Percentiles rank a stretch among this genome's conserved stretches.
These are phyloP conservation scores for Heterochromis multidens DNA, from an alignment of 2,113 vertebrate species.

Conservation along the genomic window DNA sequence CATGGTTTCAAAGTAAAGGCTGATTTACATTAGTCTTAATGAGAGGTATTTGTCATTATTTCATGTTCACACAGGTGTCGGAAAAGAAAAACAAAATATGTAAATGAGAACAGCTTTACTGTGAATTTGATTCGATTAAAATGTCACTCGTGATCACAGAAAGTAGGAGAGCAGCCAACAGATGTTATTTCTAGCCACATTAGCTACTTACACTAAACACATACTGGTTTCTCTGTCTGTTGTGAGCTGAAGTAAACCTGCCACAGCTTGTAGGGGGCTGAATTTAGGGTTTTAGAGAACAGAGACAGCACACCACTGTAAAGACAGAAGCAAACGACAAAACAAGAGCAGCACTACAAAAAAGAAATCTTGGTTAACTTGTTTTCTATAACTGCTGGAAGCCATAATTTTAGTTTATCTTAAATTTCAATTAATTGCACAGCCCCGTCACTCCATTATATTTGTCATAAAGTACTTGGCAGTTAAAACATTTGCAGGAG, in stretches of 20 bases:
- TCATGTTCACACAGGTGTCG: neutral
- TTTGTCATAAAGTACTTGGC: neutral
- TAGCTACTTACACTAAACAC: neutral
- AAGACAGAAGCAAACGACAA: fast-evolving
- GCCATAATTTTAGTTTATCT: too few relatives aligned
- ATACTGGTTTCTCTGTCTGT: neutral
- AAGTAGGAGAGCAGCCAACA: neutral
- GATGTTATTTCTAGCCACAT: neutral
- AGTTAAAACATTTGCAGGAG: too few relatives aligned
- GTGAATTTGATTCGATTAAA: neutral
- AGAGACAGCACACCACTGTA: too few relatives aligned
- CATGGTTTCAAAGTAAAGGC: too few relatives aligned
- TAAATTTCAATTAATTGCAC: fast-evolving
- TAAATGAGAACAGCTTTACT: neutral
- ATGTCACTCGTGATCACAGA: neutral
- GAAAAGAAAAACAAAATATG: neutral
- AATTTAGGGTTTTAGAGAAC: too few relatives aligned
- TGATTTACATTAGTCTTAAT: neutral
- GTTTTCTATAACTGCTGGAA: too few relatives aligned
- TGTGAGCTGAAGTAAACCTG: neutral
- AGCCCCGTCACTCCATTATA: neutral
- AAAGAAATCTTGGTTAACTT: too few relatives aligned
- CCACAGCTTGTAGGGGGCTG: too few relatives aligned
- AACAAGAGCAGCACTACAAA: fast-evolving
- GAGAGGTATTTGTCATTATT: neutral